Conservation (phyloP, 2,113 vertebrate species). For the Bambusicola thoracicus region DNA sequence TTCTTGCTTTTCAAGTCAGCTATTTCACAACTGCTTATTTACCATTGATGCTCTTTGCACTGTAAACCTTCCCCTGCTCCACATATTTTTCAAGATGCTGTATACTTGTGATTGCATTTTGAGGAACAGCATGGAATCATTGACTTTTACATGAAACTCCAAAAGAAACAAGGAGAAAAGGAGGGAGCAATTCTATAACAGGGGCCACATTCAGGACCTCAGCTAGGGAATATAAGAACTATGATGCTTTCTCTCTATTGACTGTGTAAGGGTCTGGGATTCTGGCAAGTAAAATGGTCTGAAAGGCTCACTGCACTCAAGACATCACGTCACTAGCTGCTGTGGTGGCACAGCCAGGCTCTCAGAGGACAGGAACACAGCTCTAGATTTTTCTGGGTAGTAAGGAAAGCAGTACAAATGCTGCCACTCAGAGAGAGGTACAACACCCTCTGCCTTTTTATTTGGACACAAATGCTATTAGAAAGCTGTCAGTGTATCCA, state of each 20-base stretch:
- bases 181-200: not conserved
- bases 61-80: not conserved
- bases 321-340: not conserved
- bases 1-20: not conserved
- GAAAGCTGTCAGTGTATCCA: not conserved
- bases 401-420: not conserved
- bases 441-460: not conserved
- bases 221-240: not conserved
- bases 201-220: not conserved
- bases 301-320: not conserved
- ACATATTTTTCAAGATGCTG: not conserved
- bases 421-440: not conserved
- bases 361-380: not conserved
- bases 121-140: not conserved
- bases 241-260: not conserved
- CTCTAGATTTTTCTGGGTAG: not conserved
- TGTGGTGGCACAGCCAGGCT: not conserved
- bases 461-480: not conserved
- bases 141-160: not conserved
- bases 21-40: not conserved
- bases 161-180: not conserved
- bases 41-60: not conserved
- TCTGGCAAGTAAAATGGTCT: not conserved
- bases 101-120: not conserved
- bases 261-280: not conserved